Evolutionary conservation across 1,140 invertebrate species (phyloP).

Genomic region (Capitella teleta): DNA sequence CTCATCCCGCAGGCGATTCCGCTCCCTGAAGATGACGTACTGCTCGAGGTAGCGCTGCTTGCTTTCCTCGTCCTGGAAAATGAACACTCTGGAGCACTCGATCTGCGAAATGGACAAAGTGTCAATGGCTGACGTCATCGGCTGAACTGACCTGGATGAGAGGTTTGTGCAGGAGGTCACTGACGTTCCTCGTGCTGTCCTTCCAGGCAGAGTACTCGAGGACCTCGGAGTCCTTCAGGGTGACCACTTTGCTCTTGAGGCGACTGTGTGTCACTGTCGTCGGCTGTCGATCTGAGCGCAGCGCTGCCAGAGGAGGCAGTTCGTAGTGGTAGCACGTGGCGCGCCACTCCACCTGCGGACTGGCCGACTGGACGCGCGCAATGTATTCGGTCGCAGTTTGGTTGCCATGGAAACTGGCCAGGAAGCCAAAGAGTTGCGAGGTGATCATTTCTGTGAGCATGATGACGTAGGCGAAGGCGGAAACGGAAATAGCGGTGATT

Average conservation of each 20-base stretch:
- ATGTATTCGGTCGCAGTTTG: not conserved
- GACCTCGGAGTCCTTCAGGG: no score
- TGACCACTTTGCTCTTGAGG: no score
- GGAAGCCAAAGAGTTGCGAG: not conserved
- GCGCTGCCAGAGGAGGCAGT: not conserved
- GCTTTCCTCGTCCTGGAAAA: slow-evolving; percentile 1
- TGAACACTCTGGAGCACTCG: slow-evolving; percentile 2
- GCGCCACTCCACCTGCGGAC: not conserved
- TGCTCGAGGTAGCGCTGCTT: not conserved
- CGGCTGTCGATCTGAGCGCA: not conserved
- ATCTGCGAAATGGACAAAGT: no score
- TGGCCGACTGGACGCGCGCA: not conserved
- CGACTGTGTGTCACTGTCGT: no score
- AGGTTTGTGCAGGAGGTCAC: no score
- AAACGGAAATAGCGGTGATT: no score
- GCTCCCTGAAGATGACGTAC: not conserved
- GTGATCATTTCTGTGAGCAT: not conserved
- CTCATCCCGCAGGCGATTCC: not conserved
- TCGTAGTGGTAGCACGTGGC: not conserved
- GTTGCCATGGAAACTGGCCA: not conserved
- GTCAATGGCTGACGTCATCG: no score
- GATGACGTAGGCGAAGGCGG: slow-evolving; percentile 3
- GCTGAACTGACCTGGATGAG: no score
- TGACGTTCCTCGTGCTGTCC: no score
- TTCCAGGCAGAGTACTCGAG: no score